These are phyloP conservation scores for Bicyclus anynana DNA, from an alignment of 1,140 invertebrate species.

Conservation along the genomic window DNA sequence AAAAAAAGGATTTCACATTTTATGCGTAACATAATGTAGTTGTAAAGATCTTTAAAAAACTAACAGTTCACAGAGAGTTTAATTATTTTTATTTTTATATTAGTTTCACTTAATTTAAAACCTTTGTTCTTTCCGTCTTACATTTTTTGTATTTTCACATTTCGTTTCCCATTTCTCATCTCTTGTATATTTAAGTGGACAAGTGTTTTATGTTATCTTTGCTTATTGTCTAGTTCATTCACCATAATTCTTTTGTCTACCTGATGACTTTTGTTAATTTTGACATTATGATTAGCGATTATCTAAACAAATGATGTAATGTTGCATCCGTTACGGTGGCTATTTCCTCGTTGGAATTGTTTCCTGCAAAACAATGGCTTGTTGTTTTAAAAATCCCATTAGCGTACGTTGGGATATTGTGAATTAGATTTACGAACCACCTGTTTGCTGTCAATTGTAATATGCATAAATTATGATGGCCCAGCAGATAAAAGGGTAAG, in stretches of 20 bases:
- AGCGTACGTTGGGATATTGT: constrained; percentile 17
- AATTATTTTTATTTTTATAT: not conserved
- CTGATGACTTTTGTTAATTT: constrained; percentile 28
- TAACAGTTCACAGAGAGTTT: not conserved
- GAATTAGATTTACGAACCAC: constrained; percentile 7
- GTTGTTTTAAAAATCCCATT: constrained; percentile 37
- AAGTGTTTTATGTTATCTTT: constrained; percentile 1
- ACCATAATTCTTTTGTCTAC: constrained; percentile 19
- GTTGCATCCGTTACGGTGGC: constrained; percentile 33
- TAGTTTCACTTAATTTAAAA: not conserved
- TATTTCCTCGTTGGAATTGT: constrained; percentile 48
- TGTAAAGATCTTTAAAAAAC: too few relatives aligned
- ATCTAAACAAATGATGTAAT: constrained; percentile 40
- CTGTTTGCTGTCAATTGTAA: not conserved
- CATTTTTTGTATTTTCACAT: not conserved
- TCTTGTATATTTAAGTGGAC: not conserved
- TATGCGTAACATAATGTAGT: too few relatives aligned
- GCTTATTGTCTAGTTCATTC: constrained; percentile 2
- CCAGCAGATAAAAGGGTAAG: not conserved
- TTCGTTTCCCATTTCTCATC: not conserved
- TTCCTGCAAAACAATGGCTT: constrained; percentile 42
- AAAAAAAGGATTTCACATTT: too few relatives aligned
- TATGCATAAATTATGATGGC: too few relatives aligned
- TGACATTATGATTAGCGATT: constrained; percentile 48
- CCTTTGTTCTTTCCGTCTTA: not conserved